Evolutionary conservation across 2,888 invertebrate species (phyloP).

Genomic region (Cantharis lateralis): DNA sequence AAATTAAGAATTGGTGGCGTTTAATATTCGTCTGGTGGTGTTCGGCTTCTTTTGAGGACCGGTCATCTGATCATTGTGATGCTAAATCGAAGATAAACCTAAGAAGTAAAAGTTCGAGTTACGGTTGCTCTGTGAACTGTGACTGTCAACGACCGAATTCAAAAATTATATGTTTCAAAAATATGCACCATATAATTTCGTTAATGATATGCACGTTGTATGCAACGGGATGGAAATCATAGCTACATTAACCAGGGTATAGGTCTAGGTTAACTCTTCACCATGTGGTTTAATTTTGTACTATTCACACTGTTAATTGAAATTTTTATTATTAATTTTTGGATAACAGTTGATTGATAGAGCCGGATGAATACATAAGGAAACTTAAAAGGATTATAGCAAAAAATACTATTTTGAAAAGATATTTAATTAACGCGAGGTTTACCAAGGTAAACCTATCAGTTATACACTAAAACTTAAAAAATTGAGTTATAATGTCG

Average conservation of each 20-base stretch:
- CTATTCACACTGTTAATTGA: not conserved
- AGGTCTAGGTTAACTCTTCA: constrained; percentile 41
- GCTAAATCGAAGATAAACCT: constrained; percentile 39
- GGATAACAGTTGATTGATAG: not conserved
- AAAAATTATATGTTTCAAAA: constrained; percentile 44
- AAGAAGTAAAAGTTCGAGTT: constrained; percentile 36
- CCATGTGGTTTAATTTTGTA: constrained; percentile 37
- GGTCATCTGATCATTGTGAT: constrained; percentile 41
- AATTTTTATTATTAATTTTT: not conserved
- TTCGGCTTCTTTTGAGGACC: constrained; percentile 41
- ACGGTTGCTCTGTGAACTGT: constrained; percentile 43
- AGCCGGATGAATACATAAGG: not conserved
- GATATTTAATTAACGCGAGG: no score
- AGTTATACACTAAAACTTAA: no score
- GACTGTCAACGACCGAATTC: constrained; percentile 50
- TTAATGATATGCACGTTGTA: constrained; percentile 48
- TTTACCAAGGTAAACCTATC: no score
- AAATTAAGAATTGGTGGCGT: constrained; percentile 36
- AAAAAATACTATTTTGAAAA: no score
- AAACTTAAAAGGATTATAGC: not conserved
- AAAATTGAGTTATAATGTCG: constrained; percentile 27
- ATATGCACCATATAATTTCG: constrained; percentile 43
- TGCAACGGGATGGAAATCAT: constrained; percentile 44
- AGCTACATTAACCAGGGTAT: constrained; percentile 10
- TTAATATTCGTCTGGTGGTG: constrained; percentile 36